Base-by-base conservation (phyloP, 2,113 vertebrate genomes). In the Merops nubicus region DNA sequence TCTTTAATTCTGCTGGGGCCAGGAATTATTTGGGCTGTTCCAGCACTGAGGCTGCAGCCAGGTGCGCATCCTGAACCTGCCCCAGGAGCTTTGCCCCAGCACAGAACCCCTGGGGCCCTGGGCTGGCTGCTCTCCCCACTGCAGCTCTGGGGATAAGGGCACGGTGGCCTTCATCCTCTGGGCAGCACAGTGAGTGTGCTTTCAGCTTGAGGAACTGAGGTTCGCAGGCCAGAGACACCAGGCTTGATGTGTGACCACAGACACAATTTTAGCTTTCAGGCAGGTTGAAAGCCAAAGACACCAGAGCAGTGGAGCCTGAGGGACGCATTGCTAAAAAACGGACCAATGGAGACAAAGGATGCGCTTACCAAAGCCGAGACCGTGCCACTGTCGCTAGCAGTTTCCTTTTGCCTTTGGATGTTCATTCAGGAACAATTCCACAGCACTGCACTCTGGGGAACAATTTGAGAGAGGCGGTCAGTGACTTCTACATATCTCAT, bases 371-470 rank as follows among this genome's bases (percentile, higher is more conserved):
- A 45, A 34, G 4, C 33, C 26, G 80, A 29, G 51, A 26, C 40
- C 1, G 6, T 11, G 34, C 72, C 3, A 2, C 48, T 23, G 65
- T 85, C 81, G 12, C 33, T 62, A 74, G 83, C 90, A 94, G 63
- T 82, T 73, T 62, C 94, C 94, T 83, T 95, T 96, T 63, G 78
- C 96, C 65, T 96, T 69, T 8, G 98, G 97, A 57, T 96, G 97
- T 36, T 99, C 98, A 53, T 99, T 99, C 95, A 99, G 98, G 94
- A 98, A 99, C 67, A 99, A 94, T 80, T 99, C 98, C 23, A 99
- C 94, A 93, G 99, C 99, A 72, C 98, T 85, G 70, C 97, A 92
- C 15, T 98, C 99, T 99, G 81, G 70, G 70, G 25, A 93, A 22
- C 3, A 42, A 69, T 6, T 3, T 4, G 84, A 60, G 89, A 94